Conservation (phyloP, 2,797 vertebrate genomes). For the Cossypha polioptera region DNA sequence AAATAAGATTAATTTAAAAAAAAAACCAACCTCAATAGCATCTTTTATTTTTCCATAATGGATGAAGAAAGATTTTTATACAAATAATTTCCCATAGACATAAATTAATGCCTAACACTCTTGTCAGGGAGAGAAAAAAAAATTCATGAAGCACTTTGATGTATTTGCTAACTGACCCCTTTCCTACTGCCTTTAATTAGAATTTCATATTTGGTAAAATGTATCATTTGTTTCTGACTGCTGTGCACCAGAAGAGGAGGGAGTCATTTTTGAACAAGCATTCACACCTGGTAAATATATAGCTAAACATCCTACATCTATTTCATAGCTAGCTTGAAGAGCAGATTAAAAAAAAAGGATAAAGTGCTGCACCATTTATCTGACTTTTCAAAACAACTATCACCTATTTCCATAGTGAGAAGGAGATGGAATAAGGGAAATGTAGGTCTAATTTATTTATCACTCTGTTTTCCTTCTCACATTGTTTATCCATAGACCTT, state of each 20-base stretch:
- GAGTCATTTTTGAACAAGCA: neutral
- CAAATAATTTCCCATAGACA: neutral
- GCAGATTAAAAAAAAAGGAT: neutral
- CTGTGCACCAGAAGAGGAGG: neutral
- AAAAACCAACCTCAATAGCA: neutral
- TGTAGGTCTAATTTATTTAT: neutral
- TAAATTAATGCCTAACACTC: neutral
- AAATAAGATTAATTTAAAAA: neutral
- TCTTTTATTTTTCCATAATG: neutral
- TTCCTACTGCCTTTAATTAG: conserved; percentile 51
- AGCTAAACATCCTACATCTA: neutral
- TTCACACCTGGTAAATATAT: neutral
- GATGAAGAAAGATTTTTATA: neutral
- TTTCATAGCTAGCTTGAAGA: neutral
- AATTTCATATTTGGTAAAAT: conserved; percentile 27
- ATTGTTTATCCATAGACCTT: neutral
- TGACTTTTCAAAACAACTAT: neutral
- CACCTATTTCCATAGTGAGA: neutral
- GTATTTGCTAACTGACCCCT: conserved; percentile 20
- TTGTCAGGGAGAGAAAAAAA: neutral
- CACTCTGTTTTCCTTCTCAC: neutral
- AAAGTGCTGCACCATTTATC: neutral
- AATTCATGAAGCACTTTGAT: neutral
- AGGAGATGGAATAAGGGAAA: neutral
- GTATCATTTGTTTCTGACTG: conserved; percentile 38